Base-by-base conservation (phyloP, 1,140 invertebrate species). In the Aleiodes sp. region DNA sequence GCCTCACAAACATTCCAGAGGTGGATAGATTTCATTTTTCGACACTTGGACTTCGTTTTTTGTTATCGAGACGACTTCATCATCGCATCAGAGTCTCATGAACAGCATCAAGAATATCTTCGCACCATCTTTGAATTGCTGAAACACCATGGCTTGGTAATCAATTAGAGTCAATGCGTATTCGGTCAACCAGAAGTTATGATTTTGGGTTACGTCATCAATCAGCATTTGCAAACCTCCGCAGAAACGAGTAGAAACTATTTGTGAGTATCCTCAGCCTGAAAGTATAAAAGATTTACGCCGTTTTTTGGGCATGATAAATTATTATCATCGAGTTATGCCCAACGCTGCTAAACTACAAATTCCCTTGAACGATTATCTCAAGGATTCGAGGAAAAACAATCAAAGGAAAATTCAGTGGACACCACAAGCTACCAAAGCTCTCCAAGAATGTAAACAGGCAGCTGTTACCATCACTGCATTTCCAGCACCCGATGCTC, bases 281-380 rank as follows among this genome's bases (percentile, higher is more conserved):
- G n/a, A 73, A 12, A 76, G 67, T 6, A 59, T 78, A 0, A 61
- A 73, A 16, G 21, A 82, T 35, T 35, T 82, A 0, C 63, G 78
- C 6, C 57, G 75, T 4, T 83, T 84, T 68, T 59, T 82, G 2
- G 80, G 77, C 6, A 76, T 83, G 70, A 14, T 81, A 0, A 81
- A 84, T 65, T 81, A 74, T 63, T 82, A 82, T 41, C 28, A 76
- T 0, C 41, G 70, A 10, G 75, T 68, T 39, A 57, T 82, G 33
- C 79, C 73, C 1, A 63, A 57, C n/a, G 74, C 76, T 2, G 75
- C 79, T 0, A 24, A 71, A 19, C 52, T 71, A 6, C 78, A 77
- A 71, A 64, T 64, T 7, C 66, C 56, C 7, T 65, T 80, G 0
- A 63, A 72, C 10, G 56, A 68, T 26, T 69, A 70, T 28, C 39